Percentiles rank a stretch among this genome's conserved stretches.
Conservation (phyloP, 2,113 vertebrate species). For the Phyllostomus discolor region DNA sequence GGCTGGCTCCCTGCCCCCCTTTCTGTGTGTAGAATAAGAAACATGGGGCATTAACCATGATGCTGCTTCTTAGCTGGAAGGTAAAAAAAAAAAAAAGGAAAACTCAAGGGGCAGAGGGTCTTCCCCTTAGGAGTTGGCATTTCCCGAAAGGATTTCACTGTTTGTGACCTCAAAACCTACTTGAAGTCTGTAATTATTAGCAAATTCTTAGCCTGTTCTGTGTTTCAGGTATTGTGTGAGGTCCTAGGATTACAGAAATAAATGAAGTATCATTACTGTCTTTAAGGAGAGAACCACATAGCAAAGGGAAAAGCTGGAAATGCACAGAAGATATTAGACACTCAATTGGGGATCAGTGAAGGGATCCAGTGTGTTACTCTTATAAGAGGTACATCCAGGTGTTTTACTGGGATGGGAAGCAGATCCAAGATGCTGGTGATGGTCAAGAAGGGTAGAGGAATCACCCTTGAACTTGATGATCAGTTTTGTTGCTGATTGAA, state of each 20-base stretch:
- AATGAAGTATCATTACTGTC: neutral
- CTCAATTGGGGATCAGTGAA: fast-evolving
- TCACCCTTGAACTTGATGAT: neutral
- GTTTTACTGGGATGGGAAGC: neutral
- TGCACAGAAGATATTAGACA: neutral
- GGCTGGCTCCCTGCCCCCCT: neutral
- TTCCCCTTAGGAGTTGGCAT: neutral
- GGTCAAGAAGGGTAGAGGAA: neutral
- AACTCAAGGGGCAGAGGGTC: neutral
- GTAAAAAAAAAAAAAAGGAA: neutral
- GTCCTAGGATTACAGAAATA: neutral
- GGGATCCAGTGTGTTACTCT: neutral
- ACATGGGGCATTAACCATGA: neutral
- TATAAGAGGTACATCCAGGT: fast-evolving
- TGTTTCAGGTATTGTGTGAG: neutral
- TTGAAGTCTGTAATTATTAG: neutral
- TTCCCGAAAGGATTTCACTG: neutral
- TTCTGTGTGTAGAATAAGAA: neutral
- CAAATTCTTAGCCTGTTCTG: neutral
- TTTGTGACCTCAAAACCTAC: neutral
- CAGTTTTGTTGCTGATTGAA: neutral
- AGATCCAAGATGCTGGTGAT: neutral
- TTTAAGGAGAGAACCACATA: neutral
- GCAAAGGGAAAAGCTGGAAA: neutral
- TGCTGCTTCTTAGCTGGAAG: neutral